Conservation (phyloP, 2,797 vertebrate species). For the Cygnus olor region DNA sequence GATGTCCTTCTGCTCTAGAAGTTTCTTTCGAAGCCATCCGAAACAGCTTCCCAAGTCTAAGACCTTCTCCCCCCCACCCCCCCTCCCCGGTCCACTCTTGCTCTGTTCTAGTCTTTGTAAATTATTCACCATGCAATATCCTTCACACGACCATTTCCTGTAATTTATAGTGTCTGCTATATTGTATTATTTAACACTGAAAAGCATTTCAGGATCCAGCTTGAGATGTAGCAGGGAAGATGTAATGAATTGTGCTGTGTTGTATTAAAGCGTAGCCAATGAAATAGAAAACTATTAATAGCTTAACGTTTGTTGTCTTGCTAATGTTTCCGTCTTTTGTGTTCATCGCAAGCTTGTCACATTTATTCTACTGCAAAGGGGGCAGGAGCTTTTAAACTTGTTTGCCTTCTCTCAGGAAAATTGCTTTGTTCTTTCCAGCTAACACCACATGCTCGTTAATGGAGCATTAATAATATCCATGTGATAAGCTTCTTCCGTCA, state of each 20-base stretch:
- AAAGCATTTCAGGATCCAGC: conserved; percentile 33
- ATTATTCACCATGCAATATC: conserved; percentile 43
- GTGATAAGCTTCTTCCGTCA: not conserved
- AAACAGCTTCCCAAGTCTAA: not conserved
- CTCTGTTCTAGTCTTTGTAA: not conserved
- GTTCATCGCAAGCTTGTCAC: not conserved
- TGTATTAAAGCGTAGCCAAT: conserved; percentile 11
- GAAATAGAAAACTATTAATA: conserved; percentile 43
- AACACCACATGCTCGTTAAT: conserved; percentile 11
- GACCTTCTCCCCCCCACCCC: not conserved
- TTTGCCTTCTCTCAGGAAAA: conserved; percentile 4
- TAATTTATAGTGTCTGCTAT: conserved; percentile 47
- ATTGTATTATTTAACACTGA: conserved; percentile 60
- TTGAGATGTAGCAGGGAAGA: conserved; percentile 24
- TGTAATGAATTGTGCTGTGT: conserved; percentile 24
- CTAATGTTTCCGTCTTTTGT: conserved; percentile 26
- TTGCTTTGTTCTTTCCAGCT: not conserved
- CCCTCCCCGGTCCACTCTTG: not conserved
- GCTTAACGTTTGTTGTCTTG: conserved; percentile 5
- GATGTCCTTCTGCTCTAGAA: not conserved
- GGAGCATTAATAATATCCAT: conserved; percentile 27
- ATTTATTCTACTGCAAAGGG: not conserved
- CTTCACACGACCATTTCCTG: conserved; percentile 21
- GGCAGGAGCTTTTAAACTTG: conserved; percentile 22
- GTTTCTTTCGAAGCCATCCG: not conserved